phyloP scores from a whole-genome alignment of 2,888 invertebrate species.

The Agrotis ipsilon region DNA sequence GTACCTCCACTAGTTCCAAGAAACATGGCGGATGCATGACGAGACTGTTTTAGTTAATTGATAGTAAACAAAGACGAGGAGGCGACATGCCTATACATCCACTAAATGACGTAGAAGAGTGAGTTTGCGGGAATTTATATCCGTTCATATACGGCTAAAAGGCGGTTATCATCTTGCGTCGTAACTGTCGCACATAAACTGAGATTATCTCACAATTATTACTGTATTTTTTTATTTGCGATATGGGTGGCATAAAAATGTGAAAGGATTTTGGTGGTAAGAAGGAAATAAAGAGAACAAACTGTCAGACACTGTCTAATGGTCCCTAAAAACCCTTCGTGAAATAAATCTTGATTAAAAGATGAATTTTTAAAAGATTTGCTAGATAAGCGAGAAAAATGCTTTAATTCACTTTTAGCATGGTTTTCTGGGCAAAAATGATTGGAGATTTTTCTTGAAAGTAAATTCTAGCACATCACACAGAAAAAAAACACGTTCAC shows the following conservation, averaged over 20 bases:
- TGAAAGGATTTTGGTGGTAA: neutral
- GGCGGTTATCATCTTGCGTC: slow-evolving; percentile 27
- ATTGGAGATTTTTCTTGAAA: too few relatives aligned
- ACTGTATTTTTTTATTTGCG: slow-evolving; percentile 22
- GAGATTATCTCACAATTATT: slow-evolving; percentile 29
- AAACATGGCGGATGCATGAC: slow-evolving; percentile 25
- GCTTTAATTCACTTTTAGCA: too few relatives aligned
- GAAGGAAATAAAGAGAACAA: neutral
- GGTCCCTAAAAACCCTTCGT: neutral
- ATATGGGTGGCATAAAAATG: neutral
- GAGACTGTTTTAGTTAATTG: slow-evolving; percentile 29
- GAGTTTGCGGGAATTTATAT: slow-evolving; percentile 41
- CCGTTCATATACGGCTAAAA: slow-evolving; percentile 29
- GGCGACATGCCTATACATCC: slow-evolving; percentile 28
- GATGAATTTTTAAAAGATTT: neutral
- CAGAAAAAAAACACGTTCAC: too few relatives aligned
- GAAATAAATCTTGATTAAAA: neutral
- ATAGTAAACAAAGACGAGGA: slow-evolving; percentile 46
- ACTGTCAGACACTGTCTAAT: neutral
- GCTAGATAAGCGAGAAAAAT: neutral
- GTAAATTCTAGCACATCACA: too few relatives aligned
- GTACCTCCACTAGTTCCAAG: neutral
- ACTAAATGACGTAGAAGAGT: slow-evolving; percentile 16
- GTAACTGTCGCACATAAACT: slow-evolving; percentile 40
- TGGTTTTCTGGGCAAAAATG: too few relatives aligned